These are phyloP conservation scores for Dermolepida albohirtum DNA, from an alignment of 2,888 invertebrate species.

Conservation along the genomic window DNA sequence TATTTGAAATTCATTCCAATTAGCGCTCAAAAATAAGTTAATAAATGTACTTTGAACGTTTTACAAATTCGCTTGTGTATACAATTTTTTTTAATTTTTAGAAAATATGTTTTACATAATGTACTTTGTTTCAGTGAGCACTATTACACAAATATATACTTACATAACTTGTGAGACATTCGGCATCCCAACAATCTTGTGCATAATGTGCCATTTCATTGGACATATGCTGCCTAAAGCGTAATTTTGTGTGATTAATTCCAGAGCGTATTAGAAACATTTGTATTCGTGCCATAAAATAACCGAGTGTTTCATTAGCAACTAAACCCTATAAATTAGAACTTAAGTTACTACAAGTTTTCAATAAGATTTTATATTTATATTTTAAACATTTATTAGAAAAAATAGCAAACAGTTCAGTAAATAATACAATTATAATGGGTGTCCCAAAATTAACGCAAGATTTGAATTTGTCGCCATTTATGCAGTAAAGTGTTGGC, in stretches of 20 bases:
- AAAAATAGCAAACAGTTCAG: too few species aligned
- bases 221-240: slow-evolving; percentile 98
- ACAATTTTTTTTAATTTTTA: background rate
- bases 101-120: background rate
- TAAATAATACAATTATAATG: background rate
- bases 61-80: too few species aligned
- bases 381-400: too few species aligned
- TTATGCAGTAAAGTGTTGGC: too few species aligned
- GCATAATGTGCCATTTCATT: slow-evolving; percentile 99
- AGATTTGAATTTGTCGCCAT: too few species aligned
- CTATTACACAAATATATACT: slow-evolving; percentile 56
- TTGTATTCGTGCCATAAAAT: slow-evolving; percentile 97
- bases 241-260: slow-evolving; percentile 83
- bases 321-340: slow-evolving; percentile 75
- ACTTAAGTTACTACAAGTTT: background rate
- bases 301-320: slow-evolving; percentile 97
- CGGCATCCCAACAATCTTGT: slow-evolving; percentile 99
- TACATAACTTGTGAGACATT: slow-evolving; percentile 94
- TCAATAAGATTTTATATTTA: background rate
- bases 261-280: slow-evolving; percentile 89
- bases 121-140: background rate
- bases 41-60: too few species aligned
- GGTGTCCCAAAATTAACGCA: too few species aligned
- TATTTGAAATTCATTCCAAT: too few species aligned
- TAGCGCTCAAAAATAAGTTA: too few species aligned